A percentile compares a stretch with the other conserved stretches of the same genome.
These are phyloP conservation scores for Leptinotarsa peninsularis DNA, from an alignment of 2,888 invertebrate species.

Conservation along the genomic window DNA sequence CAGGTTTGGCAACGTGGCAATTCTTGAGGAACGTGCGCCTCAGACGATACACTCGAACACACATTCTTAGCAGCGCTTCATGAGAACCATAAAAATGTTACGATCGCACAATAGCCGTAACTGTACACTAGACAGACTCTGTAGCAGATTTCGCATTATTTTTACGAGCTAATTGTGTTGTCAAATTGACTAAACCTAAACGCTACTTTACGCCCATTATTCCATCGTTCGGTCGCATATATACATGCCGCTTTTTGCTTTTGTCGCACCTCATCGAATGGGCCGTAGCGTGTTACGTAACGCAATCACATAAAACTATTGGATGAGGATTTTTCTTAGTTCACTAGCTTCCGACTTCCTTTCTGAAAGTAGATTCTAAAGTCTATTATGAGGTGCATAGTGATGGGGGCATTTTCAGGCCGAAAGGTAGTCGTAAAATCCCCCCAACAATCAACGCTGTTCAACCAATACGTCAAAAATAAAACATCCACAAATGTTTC, in stretches of 20 bases:
- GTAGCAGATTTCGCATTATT: constrained; percentile 62
- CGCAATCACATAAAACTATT: constrained; percentile 5
- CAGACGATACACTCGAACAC: constrained; percentile 21
- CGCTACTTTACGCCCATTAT: constrained; percentile 56
- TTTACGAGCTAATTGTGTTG: constrained; percentile 65
- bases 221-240: constrained; percentile 48
- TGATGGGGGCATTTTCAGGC: too few relatives aligned
- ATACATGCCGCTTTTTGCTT: constrained; percentile 37
- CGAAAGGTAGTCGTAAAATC: too few relatives aligned
- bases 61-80: constrained; percentile 48
- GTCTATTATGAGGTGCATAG: too few relatives aligned
- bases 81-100: constrained; percentile 65
- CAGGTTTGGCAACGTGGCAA: constrained; percentile 11
- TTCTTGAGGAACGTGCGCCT: constrained; percentile 44
- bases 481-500: too few relatives aligned
- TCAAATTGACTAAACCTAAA: constrained; percentile 61
- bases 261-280: constrained; percentile 27
- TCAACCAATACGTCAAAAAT: too few relatives aligned
- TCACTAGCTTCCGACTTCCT: not conserved
- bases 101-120: constrained; percentile 65
- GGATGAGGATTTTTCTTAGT: not conserved
- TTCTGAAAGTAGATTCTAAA: not conserved
- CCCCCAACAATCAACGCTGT: too few relatives aligned
- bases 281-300: constrained; percentile 20
- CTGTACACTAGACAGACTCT: constrained; percentile 64